Percentiles rank a stretch among this genome's conserved stretches.
phyloP scores from a whole-genome alignment of 2,888 invertebrate genomes.

The Parascotia fuliginaria region DNA sequence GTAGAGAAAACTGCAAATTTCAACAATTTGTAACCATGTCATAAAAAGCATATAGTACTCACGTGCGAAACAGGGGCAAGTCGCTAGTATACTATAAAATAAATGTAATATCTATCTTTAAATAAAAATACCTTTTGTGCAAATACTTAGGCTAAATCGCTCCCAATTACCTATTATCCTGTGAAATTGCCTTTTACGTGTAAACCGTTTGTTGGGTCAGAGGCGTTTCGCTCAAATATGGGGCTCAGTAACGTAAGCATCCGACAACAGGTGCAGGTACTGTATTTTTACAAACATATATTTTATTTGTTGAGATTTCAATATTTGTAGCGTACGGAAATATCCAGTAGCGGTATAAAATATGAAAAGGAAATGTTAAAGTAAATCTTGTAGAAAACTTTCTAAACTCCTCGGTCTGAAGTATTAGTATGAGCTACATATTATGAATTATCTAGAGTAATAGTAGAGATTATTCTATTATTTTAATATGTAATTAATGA shows the following conservation, averaged over 20 bases:
- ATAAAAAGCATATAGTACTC: too few species aligned
- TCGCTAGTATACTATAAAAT: not conserved
- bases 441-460: too few species aligned
- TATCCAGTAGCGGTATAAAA: not conserved
- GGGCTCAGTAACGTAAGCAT: conserved; percentile 13
- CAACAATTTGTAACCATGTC: too few species aligned
- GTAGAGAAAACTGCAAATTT: too few species aligned
- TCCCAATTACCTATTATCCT: conserved; percentile 37
- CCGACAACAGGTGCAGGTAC: conserved; percentile 10
- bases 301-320: conserved; percentile 3
- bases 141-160: conserved; percentile 26
- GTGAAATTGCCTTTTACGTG: conserved; percentile 35
- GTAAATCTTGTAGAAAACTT: not conserved
- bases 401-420: not conserved
- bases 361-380: not conserved
- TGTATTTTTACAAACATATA: conserved; percentile 4
- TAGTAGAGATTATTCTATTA: too few species aligned
- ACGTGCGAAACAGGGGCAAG: too few species aligned
- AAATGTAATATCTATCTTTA: conserved; percentile 3
- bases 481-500: too few species aligned
- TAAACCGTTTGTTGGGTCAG: conserved; percentile 27
- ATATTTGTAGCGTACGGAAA: not conserved
- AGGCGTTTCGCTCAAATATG: conserved; percentile 14
- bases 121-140: conserved; percentile 9
- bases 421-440: not conserved